Evolutionary conservation across 2,888 invertebrate species (phyloP).

Genomic region (Ephialtes manifestator): DNA sequence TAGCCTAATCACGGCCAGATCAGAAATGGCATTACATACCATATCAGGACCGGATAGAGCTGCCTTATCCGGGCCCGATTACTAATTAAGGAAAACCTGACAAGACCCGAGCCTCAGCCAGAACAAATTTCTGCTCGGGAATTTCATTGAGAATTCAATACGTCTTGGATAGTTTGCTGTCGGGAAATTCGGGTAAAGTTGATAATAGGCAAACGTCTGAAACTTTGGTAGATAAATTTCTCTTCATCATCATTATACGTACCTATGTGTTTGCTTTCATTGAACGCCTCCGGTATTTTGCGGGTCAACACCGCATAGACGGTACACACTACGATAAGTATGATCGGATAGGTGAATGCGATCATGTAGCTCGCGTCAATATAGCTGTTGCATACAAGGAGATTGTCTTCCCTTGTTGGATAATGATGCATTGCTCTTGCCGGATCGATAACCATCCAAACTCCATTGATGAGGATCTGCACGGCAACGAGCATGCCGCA

Average conservation of each 20-base stretch:
- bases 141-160: not conserved
- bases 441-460: conserved; percentile 97
- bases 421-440: conserved; percentile 96
- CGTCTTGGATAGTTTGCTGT: not conserved
- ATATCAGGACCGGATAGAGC: too few relatives aligned
- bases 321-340: conserved; percentile 96
- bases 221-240: not conserved
- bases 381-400: conserved; percentile 96
- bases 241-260: conserved; percentile 41
- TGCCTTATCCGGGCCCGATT: too few relatives aligned
- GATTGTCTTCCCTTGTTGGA: conserved; percentile 96
- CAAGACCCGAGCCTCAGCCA: too few relatives aligned
- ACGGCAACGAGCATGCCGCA: conserved; percentile 95
- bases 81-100: too few relatives aligned
- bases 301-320: conserved; percentile 98
- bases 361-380: conserved; percentile 98
- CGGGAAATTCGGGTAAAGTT: not conserved
- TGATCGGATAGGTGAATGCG: conserved; percentile 97
- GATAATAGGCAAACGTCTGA: conserved; percentile 7
- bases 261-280: conserved; percentile 99
- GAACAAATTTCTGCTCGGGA: too few relatives aligned
- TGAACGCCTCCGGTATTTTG: conserved; percentile 99
- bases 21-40: too few relatives aligned
- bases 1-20: too few relatives aligned
- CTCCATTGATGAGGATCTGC: conserved; percentile 95